Conservation (phyloP, 2,797 vertebrate species). For the Micrastur ruficollis region DNA sequence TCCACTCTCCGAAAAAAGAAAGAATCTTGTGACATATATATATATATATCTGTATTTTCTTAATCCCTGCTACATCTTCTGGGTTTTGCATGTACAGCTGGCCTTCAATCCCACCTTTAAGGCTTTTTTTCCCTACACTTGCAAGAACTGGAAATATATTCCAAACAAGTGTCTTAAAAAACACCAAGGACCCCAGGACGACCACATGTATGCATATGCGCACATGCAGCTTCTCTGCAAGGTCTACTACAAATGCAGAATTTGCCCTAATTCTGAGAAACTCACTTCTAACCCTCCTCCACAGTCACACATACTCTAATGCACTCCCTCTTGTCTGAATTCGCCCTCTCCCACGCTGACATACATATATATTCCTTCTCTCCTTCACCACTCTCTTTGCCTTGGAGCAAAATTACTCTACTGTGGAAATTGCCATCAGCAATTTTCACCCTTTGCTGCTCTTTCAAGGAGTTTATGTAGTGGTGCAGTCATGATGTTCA, state of each 20-base stretch:
- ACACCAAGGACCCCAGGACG: accelerated
- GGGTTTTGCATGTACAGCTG: not conserved
- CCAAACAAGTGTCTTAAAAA: not conserved
- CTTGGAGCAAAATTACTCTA: slow-evolving; percentile 55
- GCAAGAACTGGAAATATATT: not conserved
- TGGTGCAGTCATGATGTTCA: not conserved
- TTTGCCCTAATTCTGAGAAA: slow-evolving; percentile 42
- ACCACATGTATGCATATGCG: not conserved
- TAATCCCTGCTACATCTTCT: not conserved
- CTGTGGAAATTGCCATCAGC: slow-evolving; percentile 52
- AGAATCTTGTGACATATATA: not conserved
- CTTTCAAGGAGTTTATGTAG: slow-evolving; percentile 36
- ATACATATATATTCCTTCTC: slow-evolving; percentile 26
- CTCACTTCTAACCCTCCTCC: slow-evolving; percentile 23
- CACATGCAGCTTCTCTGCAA: not conserved
- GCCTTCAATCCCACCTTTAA: not conserved
- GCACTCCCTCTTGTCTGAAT: slow-evolving; percentile 1
- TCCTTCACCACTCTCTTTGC: slow-evolving; percentile 15
- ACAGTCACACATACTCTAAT: slow-evolving; percentile 26
- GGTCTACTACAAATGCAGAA: not conserved
- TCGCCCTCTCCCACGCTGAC: slow-evolving; percentile 29
- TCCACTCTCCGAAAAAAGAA: not conserved
- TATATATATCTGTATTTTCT: not conserved
- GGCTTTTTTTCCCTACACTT: not conserved
- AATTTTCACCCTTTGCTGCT: slow-evolving; percentile 50